Evolutionary conservation across 2,113 vertebrate species (phyloP).

Genomic region (Bubo blakistoni): DNA sequence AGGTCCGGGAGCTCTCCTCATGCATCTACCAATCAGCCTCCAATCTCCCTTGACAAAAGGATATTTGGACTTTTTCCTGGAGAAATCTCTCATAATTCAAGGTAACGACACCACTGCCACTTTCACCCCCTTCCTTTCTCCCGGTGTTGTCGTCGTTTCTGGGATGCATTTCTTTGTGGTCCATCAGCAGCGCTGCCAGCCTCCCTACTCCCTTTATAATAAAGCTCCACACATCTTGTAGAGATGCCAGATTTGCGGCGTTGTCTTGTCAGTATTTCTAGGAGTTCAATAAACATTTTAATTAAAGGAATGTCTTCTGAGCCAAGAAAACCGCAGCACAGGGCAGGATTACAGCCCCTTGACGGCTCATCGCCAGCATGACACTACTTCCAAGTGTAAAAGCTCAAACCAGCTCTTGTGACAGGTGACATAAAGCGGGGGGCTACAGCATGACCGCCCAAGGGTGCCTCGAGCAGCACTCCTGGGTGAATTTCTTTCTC

Average conservation of each 20-base stretch:
- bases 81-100: conserved; percentile 65
- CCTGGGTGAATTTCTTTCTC: neutral
- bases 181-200: conserved; percentile 1
- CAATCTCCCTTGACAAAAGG: conserved; percentile 58
- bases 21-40: conserved; percentile 61
- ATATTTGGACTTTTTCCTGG: conserved; percentile 56
- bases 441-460: neutral
- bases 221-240: conserved; percentile 28
- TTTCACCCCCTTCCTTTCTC: neutral
- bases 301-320: conserved; percentile 33
- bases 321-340: neutral
- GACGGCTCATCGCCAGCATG: neutral
- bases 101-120: conserved; percentile 40
- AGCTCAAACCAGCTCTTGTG: neutral
- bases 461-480: neutral
- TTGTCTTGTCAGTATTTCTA: conserved; percentile 52
- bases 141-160: neutral
- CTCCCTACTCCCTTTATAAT: neutral
- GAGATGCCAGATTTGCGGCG: conserved; percentile 25
- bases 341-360: conserved; percentile 19
- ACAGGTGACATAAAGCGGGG: neutral
- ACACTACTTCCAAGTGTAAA: neutral
- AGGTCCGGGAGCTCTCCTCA: conserved; percentile 36
- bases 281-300: conserved; percentile 53
- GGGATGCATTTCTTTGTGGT: conserved; percentile 50